Conservation (phyloP, 2,888 invertebrate genomes). For the Athalia cordata region DNA sequence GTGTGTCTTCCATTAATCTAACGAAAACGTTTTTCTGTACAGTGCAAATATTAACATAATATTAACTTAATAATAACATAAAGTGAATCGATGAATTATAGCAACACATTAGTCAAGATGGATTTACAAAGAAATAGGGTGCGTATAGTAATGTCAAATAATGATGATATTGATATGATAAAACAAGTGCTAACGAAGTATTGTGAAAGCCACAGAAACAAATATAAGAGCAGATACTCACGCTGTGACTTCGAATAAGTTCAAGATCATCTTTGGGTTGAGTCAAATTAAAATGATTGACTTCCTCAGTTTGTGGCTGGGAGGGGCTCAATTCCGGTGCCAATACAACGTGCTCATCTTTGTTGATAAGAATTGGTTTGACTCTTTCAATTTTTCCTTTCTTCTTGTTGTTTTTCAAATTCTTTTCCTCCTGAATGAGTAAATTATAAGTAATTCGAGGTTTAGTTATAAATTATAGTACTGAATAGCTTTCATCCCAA, state of each 20-base stretch:
- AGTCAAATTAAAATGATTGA: slow-evolving; percentile 86
- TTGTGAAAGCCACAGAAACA: too few relatives aligned
- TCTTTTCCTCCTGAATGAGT: slow-evolving; percentile 43
- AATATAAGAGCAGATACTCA: slow-evolving; percentile 67
- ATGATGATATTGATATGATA: neutral
- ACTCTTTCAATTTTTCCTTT: slow-evolving; percentile 82
- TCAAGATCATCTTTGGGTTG: slow-evolving; percentile 88
- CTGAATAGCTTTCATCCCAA: neutral
- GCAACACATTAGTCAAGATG: too few relatives aligned
- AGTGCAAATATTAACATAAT: neutral
- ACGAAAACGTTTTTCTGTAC: neutral
- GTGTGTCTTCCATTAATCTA: neutral
- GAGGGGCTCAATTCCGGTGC: slow-evolving; percentile 66
- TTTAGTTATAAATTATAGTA: neutral
- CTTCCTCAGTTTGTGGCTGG: slow-evolving; percentile 71
- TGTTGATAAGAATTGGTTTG: slow-evolving; percentile 85
- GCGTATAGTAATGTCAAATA: too few relatives aligned
- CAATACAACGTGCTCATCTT: slow-evolving; percentile 79
- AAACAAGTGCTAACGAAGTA: neutral
- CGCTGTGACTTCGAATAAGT: slow-evolving; percentile 75
- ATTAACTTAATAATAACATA: too few relatives aligned
- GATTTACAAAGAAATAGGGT: too few relatives aligned
- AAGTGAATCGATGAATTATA: too few relatives aligned
- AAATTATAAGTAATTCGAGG: neutral
- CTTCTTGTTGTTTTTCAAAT: slow-evolving; percentile 78